Evolutionary conservation across 2,888 invertebrate species (phyloP).

Genomic region (Hypomecis punctinalis): DNA sequence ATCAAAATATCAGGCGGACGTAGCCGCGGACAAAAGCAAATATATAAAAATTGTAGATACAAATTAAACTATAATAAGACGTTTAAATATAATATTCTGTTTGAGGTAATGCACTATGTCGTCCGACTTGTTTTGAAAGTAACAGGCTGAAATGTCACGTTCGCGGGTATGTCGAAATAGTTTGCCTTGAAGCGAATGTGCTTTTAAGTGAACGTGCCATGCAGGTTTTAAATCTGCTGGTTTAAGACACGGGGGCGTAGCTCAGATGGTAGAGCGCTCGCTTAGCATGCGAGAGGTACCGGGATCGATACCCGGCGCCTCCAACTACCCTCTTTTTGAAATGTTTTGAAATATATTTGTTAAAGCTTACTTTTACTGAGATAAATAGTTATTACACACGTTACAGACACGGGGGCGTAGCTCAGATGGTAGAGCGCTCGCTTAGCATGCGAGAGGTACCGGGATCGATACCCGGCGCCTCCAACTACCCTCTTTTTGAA

Average conservation of each 20-base stretch:
- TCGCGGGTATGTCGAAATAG: slow-evolving; percentile 7
- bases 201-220: not conserved
- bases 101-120: not conserved
- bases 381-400: too few species aligned
- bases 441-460: slow-evolving; percentile 86
- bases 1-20: too few species aligned
- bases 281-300: slow-evolving; percentile 86
- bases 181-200: slow-evolving; percentile 4
- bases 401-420: slow-evolving; percentile 40
- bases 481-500: slow-evolving; percentile 42
- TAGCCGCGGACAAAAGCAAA: too few species aligned
- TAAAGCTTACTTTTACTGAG: not conserved
- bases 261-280: slow-evolving; percentile 86
- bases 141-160: slow-evolving; percentile 13
- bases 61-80: too few species aligned
- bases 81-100: too few species aligned
- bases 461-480: slow-evolving; percentile 67
- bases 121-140: slow-evolving; percentile 7
- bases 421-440: slow-evolving; percentile 85
- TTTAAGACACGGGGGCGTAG: slow-evolving; percentile 72
- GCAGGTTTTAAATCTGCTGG: not conserved
- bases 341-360: slow-evolving; percentile 5
- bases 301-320: slow-evolving; percentile 85
- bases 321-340: slow-evolving; percentile 54
- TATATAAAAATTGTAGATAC: too few species aligned